These are phyloP conservation scores for Callorhinus ursinus DNA, from an alignment of 2,113 vertebrate genomes.

Conservation along the genomic window DNA sequence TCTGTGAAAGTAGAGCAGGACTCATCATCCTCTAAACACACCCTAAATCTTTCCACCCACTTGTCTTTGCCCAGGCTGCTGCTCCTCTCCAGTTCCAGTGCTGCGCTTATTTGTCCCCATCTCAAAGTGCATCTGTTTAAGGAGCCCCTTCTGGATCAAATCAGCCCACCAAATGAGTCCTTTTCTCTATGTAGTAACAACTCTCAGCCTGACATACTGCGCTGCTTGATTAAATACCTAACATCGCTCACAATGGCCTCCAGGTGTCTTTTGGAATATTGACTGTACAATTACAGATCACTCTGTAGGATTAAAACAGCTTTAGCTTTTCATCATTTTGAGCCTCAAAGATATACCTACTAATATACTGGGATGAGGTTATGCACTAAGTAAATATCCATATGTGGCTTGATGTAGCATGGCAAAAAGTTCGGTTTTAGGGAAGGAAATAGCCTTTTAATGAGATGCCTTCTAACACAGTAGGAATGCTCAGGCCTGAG, in stretches of 20 bases:
- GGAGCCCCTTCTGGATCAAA: neutral
- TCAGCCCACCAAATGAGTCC: too few relatives aligned
- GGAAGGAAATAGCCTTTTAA: neutral
- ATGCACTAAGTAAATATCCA: neutral
- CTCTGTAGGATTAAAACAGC: neutral
- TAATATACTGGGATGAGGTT: neutral
- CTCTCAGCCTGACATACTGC: neutral
- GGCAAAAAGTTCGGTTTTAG: neutral
- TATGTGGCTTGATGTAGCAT: neutral
- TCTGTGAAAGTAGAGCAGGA: too few relatives aligned
- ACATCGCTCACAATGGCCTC: neutral
- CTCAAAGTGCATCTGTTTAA: neutral
- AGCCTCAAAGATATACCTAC: neutral
- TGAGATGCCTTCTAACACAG: neutral
- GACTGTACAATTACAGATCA: neutral
- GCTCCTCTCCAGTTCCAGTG: neutral
- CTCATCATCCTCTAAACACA: neutral
- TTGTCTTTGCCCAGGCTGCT: neutral
- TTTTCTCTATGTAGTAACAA: neutral
- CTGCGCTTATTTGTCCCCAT: neutral
- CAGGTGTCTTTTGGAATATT: neutral
- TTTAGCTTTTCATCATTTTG: neutral
- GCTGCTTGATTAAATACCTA: neutral
- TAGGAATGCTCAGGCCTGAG: neutral
- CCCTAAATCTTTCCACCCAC: neutral